These are phyloP conservation scores for Nycticebus coucang DNA, from an alignment of 2,113 vertebrate species.

Conservation along the genomic window DNA sequence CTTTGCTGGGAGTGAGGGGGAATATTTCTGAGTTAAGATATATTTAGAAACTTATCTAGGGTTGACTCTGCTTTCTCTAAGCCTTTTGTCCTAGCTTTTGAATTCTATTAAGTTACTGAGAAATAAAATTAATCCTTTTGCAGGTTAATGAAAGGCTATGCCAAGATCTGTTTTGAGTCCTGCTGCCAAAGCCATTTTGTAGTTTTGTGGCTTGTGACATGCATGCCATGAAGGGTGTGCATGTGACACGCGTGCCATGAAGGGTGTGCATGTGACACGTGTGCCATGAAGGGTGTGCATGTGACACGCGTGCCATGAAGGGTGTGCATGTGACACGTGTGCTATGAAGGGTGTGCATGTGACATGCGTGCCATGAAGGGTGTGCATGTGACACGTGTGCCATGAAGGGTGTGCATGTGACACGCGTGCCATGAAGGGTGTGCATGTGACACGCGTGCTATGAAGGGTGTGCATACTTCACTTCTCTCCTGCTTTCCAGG, in stretches of 20 bases:
- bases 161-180: slow-evolving; percentile 9
- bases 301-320: no score
- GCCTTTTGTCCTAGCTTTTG: not conserved
- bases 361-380: no score
- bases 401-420: no score
- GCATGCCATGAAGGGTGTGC: not conserved
- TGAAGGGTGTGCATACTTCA: not conserved
- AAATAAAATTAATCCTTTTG: slow-evolving; percentile 37
- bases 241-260: no score
- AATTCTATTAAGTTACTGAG: slow-evolving; percentile 57
- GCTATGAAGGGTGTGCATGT: no score
- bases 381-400: no score
- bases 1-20: not conserved
- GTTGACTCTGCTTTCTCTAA: slow-evolving; percentile 14
- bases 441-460: not conserved
- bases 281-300: no score
- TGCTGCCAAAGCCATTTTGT: not conserved
- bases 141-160: slow-evolving; percentile 41
- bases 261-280: no score
- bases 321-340: no score
- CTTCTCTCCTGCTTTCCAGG: not conserved
- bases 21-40: not conserved
- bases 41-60: slow-evolving; percentile 52
- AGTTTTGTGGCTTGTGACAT: not conserved
- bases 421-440: not conserved